Base-by-base conservation (phyloP, 2,797 vertebrate species). In the Loriculus beryllinus region DNA sequence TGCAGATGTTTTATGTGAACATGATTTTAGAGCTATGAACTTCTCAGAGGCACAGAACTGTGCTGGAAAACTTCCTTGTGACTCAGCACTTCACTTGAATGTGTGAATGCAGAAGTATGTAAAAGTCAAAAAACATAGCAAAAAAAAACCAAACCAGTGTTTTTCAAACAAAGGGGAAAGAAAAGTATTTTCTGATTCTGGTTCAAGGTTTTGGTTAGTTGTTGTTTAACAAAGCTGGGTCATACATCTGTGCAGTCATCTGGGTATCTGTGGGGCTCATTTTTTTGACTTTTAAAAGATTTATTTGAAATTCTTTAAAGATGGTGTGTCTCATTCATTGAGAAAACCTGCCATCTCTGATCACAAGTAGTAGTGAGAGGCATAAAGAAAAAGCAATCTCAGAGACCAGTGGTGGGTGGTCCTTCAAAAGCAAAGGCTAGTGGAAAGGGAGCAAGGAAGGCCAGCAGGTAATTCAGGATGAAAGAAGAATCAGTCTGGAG, bases 31-130 rank as follows among this genome's bases (percentile, higher is more conserved):
- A 92, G 42, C 26, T 25, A 1, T 6, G 69, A 87, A 51, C 39
- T 83, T 78, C 42, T 43, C 45, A 74, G 64, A 71, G 83, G 71
- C 21, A 15, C 31, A 68, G 65, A 81, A 37, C 45, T 65, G 19
- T 2, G 16, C 48, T 92, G 94, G 90, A 89, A 96, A 92, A 67
- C 62, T 92, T 95, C 54, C 52, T 57, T 69, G 65, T 95, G 94
- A 95, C 95, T 96, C 94, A 96, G 90, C 94, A 94, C 60, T 94
- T 95, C 15, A 3, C 56, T 94, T 2, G 0, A 45, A 79, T 86
- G 67, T 87, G 68, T 89, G 88, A 91, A 84, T 0, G 5, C 42
- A 87, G 86, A 86, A 85, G n/a, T 57, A 49, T 10, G 47, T 35
- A 65, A 39, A 77, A 92, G 39, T 77, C n/a, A 82, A 92, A 93